Conservation (phyloP, 30 jellyfish, hydroid and myxozoan genomes). For the Clytia hemisphaerica region DNA sequence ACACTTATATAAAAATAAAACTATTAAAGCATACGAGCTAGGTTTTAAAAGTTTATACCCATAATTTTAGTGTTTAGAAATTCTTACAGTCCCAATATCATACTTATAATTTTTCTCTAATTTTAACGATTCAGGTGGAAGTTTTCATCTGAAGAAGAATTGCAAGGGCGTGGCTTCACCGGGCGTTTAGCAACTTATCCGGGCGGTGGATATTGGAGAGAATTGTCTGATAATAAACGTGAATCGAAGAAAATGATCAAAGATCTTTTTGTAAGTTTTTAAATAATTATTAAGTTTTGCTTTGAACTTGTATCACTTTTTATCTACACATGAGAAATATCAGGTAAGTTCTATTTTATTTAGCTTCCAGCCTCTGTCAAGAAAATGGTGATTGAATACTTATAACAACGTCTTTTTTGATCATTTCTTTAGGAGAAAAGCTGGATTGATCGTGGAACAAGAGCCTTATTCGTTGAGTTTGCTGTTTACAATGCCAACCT, state of each 20-base stretch:
- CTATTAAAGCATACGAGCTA: not conserved
- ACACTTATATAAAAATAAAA: not conserved
- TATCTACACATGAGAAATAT: not conserved
- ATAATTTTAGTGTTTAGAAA: no score
- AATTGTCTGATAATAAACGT: not conserved
- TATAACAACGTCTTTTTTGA: not conserved
- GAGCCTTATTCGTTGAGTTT: slow-evolving; percentile 93
- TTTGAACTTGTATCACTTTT: not conserved
- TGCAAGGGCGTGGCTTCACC: slow-evolving; percentile 20
- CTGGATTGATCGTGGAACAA: slow-evolving; percentile 97
- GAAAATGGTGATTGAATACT: not conserved
- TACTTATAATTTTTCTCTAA: not conserved
- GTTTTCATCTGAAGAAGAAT: slow-evolving; percentile 18
- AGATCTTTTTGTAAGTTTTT: not conserved
- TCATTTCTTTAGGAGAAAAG: slow-evolving; percentile 43
- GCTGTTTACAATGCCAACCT: slow-evolving; percentile 98
- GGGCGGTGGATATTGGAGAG: slow-evolving; percentile 31
- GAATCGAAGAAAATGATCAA: slow-evolving; percentile 3
- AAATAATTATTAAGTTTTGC: not conserved
- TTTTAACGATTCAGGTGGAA: slow-evolving; percentile 20
- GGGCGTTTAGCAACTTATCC: slow-evolving; percentile 26
- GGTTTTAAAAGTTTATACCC: no score
- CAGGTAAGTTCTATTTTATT: not conserved
- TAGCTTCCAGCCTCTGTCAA: not conserved
- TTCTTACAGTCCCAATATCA: no score